These are phyloP conservation scores for Neodiprion fabricii DNA, from an alignment of 1,140 invertebrate genomes.

Conservation along the genomic window DNA sequence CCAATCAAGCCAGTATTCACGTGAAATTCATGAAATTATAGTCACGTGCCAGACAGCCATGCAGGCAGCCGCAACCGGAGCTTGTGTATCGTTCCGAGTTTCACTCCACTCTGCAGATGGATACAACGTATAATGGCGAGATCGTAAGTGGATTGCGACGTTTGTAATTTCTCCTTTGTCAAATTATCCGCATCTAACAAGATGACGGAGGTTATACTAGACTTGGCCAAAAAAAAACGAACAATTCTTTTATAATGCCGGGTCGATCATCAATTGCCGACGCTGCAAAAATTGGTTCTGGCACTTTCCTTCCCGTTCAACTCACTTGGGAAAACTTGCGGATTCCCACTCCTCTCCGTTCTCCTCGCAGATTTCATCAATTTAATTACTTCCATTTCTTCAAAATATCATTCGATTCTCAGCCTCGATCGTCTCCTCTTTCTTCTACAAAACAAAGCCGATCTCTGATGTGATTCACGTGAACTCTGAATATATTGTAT, in stretches of 20 bases:
- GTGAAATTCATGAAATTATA: constrained; percentile 46
- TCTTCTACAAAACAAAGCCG: too few relatives aligned
- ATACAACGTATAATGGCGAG: background rate
- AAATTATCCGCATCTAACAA: background rate
- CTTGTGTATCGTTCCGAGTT: background rate
- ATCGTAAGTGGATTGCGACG: background rate
- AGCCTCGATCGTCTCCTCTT: too few relatives aligned
- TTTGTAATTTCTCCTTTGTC: background rate
- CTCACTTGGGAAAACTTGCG: constrained; percentile 2
- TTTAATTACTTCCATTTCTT: too few relatives aligned
- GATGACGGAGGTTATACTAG: background rate
- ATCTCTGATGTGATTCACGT: too few relatives aligned
- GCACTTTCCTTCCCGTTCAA: background rate
- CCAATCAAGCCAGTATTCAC: constrained; percentile 54
- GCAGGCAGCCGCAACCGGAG: background rate
- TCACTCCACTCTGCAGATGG: background rate
- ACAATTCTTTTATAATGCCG: background rate
- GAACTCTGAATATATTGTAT: too few relatives aligned
- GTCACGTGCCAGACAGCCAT: constrained; percentile 39
- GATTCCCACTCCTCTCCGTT: background rate
- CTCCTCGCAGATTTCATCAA: background rate
- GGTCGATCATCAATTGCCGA: background rate
- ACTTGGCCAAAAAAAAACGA: too few relatives aligned
- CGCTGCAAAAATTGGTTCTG: background rate
- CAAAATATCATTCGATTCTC: too few relatives aligned